Percentiles rank a stretch among this genome's conserved stretches.
These are phyloP conservation scores for Cosmia pyralina DNA, from an alignment of 2,888 invertebrate genomes.

Conservation along the genomic window DNA sequence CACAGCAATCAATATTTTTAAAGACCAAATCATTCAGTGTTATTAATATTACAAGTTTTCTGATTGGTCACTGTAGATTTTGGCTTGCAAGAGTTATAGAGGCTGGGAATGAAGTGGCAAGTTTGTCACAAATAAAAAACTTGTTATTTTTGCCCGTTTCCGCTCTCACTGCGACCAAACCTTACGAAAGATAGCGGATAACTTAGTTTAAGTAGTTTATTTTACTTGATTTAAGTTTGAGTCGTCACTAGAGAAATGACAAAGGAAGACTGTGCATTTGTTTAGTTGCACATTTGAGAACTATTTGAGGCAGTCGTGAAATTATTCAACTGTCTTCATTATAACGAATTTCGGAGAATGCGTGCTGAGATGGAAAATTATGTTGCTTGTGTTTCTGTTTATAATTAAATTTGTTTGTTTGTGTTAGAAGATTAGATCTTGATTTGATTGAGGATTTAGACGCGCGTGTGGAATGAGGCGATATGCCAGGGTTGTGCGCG, in stretches of 20 bases:
- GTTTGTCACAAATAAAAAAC: not conserved
- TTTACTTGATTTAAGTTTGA: slow-evolving; percentile 54
- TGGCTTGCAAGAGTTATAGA: not conserved
- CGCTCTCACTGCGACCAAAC: slow-evolving; percentile 24
- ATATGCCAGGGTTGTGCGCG: not conserved
- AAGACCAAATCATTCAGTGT: too few relatives aligned
- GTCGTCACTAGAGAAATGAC: slow-evolving; percentile 28
- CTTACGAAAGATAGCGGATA: slow-evolving; percentile 33
- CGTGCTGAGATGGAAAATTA: slow-evolving; percentile 2
- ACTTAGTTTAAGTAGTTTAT: slow-evolving; percentile 55
- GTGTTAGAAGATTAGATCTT: slow-evolving; percentile 8
- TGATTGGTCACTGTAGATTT: not conserved
- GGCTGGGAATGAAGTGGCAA: not conserved
- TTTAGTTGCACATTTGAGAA: slow-evolving; percentile 36
- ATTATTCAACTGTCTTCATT: slow-evolving; percentile 36
- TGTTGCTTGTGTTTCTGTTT: slow-evolving; percentile 9
- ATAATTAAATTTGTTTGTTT: slow-evolving; percentile 22
- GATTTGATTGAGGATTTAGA: slow-evolving; percentile 27
- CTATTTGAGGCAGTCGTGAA: slow-evolving; percentile 25
- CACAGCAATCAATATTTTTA: not conserved
- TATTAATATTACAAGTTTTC: not conserved
- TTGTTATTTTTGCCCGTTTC: not conserved
- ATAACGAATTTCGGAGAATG: slow-evolving; percentile 1
- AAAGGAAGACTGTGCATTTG: slow-evolving; percentile 28
- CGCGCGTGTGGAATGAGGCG: not conserved